Evolutionary conservation across 2,888 invertebrate species (phyloP), one percentile per base, ranked within the genome.

Genomic region (Endotricha flammealis): DNA sequence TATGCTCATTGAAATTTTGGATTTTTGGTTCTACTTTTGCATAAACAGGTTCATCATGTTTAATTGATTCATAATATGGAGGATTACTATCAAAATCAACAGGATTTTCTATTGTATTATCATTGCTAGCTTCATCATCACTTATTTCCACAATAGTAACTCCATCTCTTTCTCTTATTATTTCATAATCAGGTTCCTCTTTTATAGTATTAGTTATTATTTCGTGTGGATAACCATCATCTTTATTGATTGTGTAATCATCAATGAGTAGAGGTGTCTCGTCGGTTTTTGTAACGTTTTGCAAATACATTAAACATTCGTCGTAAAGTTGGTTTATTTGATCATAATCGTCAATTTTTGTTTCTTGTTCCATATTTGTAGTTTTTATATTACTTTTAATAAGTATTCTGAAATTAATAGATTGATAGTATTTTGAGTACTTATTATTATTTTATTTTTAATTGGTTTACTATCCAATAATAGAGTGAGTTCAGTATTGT

Each of bases 241-340:
- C 61, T 34, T 60, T 46, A 17, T 31, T 41, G 32, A 11, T 12
- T 42, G 4, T 29, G 3, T 38, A 25, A 3, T 31, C 40, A 4
- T 27, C 29, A 9, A 28, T 10, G 1, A 38, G 27, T 24, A 28
- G 2, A 8, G 3, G 1, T 23, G 23, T 10, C 35, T 56, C 44
- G 14, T 50, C 39, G 4, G 31, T 20, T 3, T 29, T 40, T 25
- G 32, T 51, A 10, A 53, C 44, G 29, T 56, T 49, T 48, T 73
- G 62, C 7, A 86, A 64, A 54, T 83, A 86, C 24, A 52, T 63
- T 0, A 86, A 42, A 50, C 85, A 85, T 53, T 86, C 85, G 8
- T 81, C 75, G 44, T 86, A 86, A 0, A 86, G 39, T 50, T 72
- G 46, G 36, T 77, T 66, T n/a, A 86, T 60, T 67, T 76, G 46